Evolutionary conservation across 2,888 invertebrate genomes (phyloP), one percentile per base, ranked within the genome.

Genomic region (Mellilla xanthometata): DNA sequence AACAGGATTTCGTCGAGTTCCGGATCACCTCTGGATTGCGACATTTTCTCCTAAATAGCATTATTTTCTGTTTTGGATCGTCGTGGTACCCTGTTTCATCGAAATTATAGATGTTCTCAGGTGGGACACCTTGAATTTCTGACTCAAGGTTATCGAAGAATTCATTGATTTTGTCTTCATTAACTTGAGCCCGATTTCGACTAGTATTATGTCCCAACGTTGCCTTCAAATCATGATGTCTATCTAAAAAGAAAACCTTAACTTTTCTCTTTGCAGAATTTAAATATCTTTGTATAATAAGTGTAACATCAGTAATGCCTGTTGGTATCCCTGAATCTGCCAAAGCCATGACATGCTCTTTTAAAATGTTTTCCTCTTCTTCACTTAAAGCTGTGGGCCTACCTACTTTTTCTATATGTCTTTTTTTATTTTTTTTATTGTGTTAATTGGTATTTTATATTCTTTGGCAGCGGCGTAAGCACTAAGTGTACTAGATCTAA

Each of bases 1-100:
- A 58, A 33, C 56, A 59, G 1, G 58, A 61, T 52, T 62, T 64
- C 4, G 57, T 61, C 6, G 52, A 41, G 33, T 61, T 64, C 9
- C 44, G 40, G 22, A 62, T 57, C 0, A 53, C 43, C 39, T 60
- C 60, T 12, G 61, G 56, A 31, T 60, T 39, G 34, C 57, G 49
- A 45, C 47, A 43, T 19, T 46, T 30, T 7, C 60, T 41, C 11
- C 49, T 46, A 28, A 58, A 60, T 26, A 60, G 12, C 15, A 52
- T 4, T 40, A 8, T 60, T 41, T 47, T 36, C 47, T 54, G 59
- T 47, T 50, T 41, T 7, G 59, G 60, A 12, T 50, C 47, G 31
- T 62, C 58, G 29, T 54, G 56, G 34, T 60, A 59, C 1, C 54
- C 56, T 12, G 51, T 53, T 46, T 59, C 53, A 23, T 60, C 54